Evolutionary conservation across 2,888 invertebrate genomes (phyloP), one percentile per base, ranked within the genome.

Genomic region (Cosmopolites sordidus): DNA sequence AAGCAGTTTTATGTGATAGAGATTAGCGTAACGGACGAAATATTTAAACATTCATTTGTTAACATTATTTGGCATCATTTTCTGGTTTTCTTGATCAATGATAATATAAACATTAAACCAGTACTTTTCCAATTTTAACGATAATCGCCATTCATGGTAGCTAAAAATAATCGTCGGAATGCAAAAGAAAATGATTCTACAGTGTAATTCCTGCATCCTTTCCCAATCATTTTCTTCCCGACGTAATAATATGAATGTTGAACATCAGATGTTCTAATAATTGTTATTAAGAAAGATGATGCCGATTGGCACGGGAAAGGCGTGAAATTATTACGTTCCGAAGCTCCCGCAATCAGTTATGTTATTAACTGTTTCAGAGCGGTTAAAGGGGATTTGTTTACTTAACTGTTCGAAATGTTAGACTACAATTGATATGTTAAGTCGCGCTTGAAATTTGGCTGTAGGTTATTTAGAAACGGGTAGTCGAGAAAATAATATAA

Each of bases 311-410:
- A 5, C n/a, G 16, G 42, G 27, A 16, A 39, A 43, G 37, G 49
- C 39, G 16, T 38, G 29, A 16, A 49, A 49, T 49, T 22, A 39
- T 43, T 15, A 11, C 22, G 14, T 27, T 27, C n/a, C 43, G n/a
- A 43, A 12, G 12, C 33, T 33, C n/a, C 11, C 33, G 33, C 11
- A 33, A 33, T 33, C 33, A 12, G 33, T 11, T n/a, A n/a, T 33
- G 5, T 9, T 33, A 33, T 33, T 33, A 33, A 33, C 33, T 6
- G 33, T 33, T 33, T 12, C 12, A 12, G n/a, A 6, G 33, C 33
- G 11, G 33, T 12, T 11, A 33, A 33, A 33, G 12, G n/a, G 33
- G 11, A 12, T 33, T 12, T 33, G 33, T 33, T 33, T 33, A 33
- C 33, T 12, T 33, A 33, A 12, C 33, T 12, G 33, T 33, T 33